These are phyloP conservation scores for Entomobrya proxima DNA, from an alignment of 2,888 invertebrate species.

Conservation along the genomic window DNA sequence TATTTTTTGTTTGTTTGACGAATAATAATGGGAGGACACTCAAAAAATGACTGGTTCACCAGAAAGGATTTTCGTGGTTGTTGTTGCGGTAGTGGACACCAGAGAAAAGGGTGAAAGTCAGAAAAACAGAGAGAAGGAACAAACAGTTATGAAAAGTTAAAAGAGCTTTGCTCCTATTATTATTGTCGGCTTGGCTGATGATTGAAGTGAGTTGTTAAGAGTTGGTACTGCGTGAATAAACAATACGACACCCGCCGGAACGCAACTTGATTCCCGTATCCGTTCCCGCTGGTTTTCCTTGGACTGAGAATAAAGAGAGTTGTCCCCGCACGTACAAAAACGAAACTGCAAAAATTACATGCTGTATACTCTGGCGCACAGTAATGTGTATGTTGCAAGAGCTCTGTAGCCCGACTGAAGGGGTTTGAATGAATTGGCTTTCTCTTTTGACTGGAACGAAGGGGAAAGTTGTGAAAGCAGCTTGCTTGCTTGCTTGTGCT, in stretches of 20 bases:
- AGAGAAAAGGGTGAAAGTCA: not conserved
- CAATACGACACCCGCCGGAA: constrained; percentile 18
- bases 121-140: not conserved
- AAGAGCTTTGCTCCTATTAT: too few species aligned
- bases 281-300: not conserved
- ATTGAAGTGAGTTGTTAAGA: constrained; percentile 11
- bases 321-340: not conserved
- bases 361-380: not conserved
- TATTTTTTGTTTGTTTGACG: constrained; percentile 2
- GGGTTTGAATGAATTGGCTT: constrained; percentile 17
- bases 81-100: not conserved
- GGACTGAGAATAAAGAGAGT: not conserved
- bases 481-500: not conserved
- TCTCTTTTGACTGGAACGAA: constrained; percentile 30
- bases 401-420: constrained; percentile 60
- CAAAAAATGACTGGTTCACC: not conserved
- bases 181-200: not conserved
- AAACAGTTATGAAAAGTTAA: not conserved
- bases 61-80: not conserved
- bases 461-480: constrained; percentile 9
- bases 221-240: not conserved
- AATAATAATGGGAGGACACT: not conserved
- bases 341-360: not conserved
- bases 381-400: constrained; percentile 18
- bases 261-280: not conserved